Percentiles rank a stretch among this genome's conserved stretches.
These are phyloP conservation scores for Zapus hudsonius DNA, from an alignment of 2,113 vertebrate species.

Conservation along the genomic window DNA sequence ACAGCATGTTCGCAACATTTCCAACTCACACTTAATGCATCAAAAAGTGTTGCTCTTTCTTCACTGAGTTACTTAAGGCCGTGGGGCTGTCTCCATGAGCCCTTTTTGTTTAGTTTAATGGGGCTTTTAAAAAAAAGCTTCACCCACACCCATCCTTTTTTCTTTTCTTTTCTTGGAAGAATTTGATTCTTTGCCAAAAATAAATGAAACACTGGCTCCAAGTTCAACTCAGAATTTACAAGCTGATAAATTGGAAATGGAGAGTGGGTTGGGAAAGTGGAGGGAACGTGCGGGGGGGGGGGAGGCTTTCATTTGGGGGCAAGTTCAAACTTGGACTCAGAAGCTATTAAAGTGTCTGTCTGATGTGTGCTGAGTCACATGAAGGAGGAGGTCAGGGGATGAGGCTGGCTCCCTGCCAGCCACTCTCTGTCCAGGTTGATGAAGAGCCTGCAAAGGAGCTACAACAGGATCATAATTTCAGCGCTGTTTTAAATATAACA, in stretches of 20 bases:
- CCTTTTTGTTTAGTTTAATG: conserved; percentile 60
- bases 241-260: conserved; percentile 70
- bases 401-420: conserved; percentile 62
- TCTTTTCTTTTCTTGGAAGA: conserved; percentile 68
- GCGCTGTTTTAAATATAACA: conserved; percentile 52
- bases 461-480: conserved; percentile 68
- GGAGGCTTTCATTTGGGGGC: conserved; percentile 50
- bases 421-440: conserved; percentile 57
- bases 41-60: conserved; percentile 35
- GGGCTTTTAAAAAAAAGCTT: not conserved
- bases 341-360: conserved; percentile 70
- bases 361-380: conserved; percentile 72
- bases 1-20: conserved; percentile 35
- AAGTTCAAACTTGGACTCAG: conserved; percentile 69
- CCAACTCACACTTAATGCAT: conserved; percentile 46
- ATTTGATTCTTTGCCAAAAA: conserved; percentile 67
- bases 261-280: conserved; percentile 35
- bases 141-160: not conserved
- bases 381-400: conserved; percentile 51
- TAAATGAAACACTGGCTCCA: conserved; percentile 68
- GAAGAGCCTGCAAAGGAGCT: conserved; percentile 49
- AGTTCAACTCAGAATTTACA: conserved; percentile 75
- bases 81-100: conserved; percentile 39
- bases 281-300: not conserved
- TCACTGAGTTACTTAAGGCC: not conserved